A percentile compares a stretch with the other conserved stretches of the same genome.
phyloP scores from a whole-genome alignment of 2,888 invertebrate species.

The Panzeria rudis region DNA sequence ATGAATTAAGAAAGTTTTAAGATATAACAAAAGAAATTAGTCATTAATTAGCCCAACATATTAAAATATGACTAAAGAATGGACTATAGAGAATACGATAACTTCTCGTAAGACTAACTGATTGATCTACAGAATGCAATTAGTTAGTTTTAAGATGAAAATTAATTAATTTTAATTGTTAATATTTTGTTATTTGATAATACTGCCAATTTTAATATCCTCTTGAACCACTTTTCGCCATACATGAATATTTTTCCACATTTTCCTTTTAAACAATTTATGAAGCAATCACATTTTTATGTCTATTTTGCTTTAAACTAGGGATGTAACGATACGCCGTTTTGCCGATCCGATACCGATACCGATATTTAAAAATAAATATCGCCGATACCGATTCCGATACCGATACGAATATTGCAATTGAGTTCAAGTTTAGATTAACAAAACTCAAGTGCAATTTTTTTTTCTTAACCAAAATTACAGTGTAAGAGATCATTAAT shows the following conservation, averaged over 20 bases:
- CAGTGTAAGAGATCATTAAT: too few species aligned
- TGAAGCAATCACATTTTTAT: conserved; percentile 14
- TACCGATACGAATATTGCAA: too few species aligned
- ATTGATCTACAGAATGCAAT: not conserved
- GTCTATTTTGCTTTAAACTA: not conserved
- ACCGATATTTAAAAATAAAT: too few species aligned
- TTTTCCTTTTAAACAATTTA: conserved; percentile 17
- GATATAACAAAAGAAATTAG: not conserved
- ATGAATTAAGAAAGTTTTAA: conserved; percentile 22
- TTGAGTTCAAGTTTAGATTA: too few species aligned
- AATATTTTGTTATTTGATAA: not conserved
- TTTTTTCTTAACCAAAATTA: too few species aligned
- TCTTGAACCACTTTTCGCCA: not conserved
- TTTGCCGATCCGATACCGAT: too few species aligned
- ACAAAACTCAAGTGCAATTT: too few species aligned
- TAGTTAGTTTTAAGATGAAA: too few species aligned
- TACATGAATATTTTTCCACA: conserved; percentile 7
- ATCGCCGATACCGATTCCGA: too few species aligned
- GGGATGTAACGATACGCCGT: not conserved
- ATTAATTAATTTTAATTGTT: too few species aligned
- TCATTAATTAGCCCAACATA: not conserved
- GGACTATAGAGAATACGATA: too few species aligned
- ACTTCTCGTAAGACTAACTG: not conserved
- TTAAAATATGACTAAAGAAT: not conserved
- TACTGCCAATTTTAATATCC: not conserved